phyloP scores from a whole-genome alignment of 2,888 invertebrate species.

The Metalampra italica region DNA sequence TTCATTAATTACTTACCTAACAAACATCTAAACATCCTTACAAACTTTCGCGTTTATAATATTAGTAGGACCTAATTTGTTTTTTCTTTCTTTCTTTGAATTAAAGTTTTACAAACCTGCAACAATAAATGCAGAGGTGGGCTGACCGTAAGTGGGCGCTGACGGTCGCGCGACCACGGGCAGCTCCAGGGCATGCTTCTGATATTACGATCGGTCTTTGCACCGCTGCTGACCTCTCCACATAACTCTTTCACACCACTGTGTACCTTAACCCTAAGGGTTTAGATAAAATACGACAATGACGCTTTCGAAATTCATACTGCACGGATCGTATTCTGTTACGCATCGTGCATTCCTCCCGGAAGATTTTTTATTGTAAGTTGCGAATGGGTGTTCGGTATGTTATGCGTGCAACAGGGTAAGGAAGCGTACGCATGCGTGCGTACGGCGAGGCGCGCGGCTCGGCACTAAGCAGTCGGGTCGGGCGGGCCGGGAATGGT shows the following conservation, averaged over 20 bases:
- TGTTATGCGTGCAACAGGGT: conserved; percentile 41
- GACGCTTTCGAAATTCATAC: too few relatives aligned
- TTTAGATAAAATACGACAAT: too few relatives aligned
- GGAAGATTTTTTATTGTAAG: background rate
- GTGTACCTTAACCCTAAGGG: background rate
- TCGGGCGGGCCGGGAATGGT: conserved; percentile 22
- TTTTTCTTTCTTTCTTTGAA: too few relatives aligned
- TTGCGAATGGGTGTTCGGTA: conserved; percentile 6
- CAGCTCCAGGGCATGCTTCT: conserved; percentile 66
- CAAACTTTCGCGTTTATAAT: too few relatives aligned
- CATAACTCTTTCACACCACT: conserved; percentile 21
- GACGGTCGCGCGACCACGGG: conserved; percentile 66
- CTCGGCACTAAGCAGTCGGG: conserved; percentile 42
- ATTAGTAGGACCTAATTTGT: too few relatives aligned
- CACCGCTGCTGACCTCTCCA: conserved; percentile 39
- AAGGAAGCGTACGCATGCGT: conserved; percentile 42
- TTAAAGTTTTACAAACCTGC: conserved; percentile 44
- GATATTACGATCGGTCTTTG: conserved; percentile 30
- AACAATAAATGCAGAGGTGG: conserved; percentile 48
- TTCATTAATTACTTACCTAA: too few relatives aligned
- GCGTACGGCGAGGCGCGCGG: conserved; percentile 49
- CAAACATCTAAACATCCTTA: too few relatives aligned
- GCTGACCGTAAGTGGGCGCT: conserved; percentile 50
- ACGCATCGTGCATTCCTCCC: too few relatives aligned
- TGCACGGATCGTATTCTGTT: too few relatives aligned